Evolutionary conservation across 2,797 vertebrate genomes (phyloP).

Genomic region (Picus viridis): DNA sequence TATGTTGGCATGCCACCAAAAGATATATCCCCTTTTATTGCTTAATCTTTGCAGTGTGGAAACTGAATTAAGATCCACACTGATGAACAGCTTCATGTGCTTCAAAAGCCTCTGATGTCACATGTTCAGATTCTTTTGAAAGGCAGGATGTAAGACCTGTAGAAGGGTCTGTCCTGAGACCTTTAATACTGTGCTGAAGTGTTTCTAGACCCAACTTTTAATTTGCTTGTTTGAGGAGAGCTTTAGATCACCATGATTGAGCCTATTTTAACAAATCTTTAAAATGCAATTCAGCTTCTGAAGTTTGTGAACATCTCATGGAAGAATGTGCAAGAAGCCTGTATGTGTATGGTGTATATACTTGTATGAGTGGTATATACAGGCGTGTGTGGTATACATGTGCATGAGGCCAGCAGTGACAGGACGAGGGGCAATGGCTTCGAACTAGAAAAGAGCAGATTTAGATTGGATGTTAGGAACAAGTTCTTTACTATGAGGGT

Average conservation of each 20-base stretch:
- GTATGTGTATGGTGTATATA: neutral
- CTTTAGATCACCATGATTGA: conserved; percentile 1
- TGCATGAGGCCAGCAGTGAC: too few species aligned
- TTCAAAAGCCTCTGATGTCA: neutral
- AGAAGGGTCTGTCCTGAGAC: neutral
- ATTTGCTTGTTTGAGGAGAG: neutral
- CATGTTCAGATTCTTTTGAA: neutral
- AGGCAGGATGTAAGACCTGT: neutral
- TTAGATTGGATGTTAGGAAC: too few species aligned
- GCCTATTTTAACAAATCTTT: neutral
- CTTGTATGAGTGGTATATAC: too few species aligned
- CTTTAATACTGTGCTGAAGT: neutral
- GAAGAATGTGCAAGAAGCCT: neutral
- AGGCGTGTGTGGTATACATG: neutral
- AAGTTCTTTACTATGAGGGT: too few species aligned
- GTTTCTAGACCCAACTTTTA: neutral
- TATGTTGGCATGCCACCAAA: neutral
- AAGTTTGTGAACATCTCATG: neutral
- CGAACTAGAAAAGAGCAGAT: too few species aligned
- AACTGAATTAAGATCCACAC: neutral
- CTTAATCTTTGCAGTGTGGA: neutral
- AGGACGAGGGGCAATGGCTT: too few species aligned
- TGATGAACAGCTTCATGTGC: fast-evolving
- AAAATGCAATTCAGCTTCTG: neutral
- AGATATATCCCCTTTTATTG: neutral